A percentile compares a stretch with the other conserved stretches of the same genome.
phyloP scores from a whole-genome alignment of 1,140 invertebrate genomes.

The Cherax destructor region DNA sequence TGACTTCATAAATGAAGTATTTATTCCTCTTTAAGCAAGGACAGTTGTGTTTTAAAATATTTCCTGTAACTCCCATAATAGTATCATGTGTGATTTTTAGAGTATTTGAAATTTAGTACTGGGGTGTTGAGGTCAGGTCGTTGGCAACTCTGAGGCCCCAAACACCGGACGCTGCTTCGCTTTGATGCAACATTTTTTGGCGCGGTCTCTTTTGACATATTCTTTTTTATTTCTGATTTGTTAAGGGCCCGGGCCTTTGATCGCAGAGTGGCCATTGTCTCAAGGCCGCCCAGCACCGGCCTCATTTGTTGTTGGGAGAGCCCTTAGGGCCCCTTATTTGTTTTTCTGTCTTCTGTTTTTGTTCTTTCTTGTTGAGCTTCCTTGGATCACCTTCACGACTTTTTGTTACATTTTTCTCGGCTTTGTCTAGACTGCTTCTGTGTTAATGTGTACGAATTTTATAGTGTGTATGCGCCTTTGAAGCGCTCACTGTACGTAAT shows the following conservation, averaged over 20 bases:
- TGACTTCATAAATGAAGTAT: background rate
- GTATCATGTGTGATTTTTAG: background rate
- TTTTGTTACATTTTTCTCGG: background rate
- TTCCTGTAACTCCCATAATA: background rate
- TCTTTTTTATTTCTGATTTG: slow-evolving; percentile 57
- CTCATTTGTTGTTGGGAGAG: slow-evolving; percentile 43
- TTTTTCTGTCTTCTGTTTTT: slow-evolving; percentile 17
- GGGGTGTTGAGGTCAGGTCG: background rate
- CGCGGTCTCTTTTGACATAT: slow-evolving; percentile 52
- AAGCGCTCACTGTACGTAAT: background rate
- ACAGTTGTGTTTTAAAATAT: background rate
- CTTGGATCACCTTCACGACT: background rate
- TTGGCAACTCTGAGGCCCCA: background rate
- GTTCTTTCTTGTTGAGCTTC: background rate
- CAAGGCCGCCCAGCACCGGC: slow-evolving; percentile 41
- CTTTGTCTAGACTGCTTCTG: background rate
- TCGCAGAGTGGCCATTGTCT: slow-evolving; percentile 49
- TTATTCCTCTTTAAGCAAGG: background rate
- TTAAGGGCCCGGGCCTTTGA: slow-evolving; percentile 53
- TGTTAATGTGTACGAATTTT: background rate
- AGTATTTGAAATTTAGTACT: background rate
- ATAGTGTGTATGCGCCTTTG: background rate
- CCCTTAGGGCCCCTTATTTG: slow-evolving; percentile 41
- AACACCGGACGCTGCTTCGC: background rate
- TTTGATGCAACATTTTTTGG: slow-evolving; percentile 51